These are phyloP conservation scores for Synaphobranchus kaupii DNA, from an alignment of 2,797 vertebrate genomes.

Conservation along the genomic window DNA sequence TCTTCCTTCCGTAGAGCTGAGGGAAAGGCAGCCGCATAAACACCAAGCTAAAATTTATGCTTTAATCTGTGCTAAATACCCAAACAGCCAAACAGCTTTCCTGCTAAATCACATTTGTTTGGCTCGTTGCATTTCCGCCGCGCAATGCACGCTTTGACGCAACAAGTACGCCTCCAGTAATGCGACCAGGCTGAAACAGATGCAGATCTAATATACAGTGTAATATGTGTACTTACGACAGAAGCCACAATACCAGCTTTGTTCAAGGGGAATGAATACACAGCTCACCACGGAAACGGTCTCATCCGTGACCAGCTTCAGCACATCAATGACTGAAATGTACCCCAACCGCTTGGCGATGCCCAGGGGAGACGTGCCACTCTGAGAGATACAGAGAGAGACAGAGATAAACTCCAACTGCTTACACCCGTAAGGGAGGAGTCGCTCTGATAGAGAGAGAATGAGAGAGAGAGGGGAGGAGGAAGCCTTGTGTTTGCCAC, in stretches of 20 bases:
- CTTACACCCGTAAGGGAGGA: not conserved
- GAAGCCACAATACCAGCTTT: constrained; percentile 23
- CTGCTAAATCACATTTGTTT: not conserved
- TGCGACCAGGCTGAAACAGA: constrained; percentile 23
- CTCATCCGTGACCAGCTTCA: constrained; percentile 93
- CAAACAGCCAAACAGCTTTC: not conserved
- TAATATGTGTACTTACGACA: constrained; percentile 24
- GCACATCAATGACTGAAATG: constrained; percentile 95
- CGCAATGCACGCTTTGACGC: not conserved
- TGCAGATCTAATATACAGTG: not conserved
- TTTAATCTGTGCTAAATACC: not conserved
- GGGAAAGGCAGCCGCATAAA: not conserved
- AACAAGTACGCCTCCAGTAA: not conserved
- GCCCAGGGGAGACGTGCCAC: constrained; percentile 91
- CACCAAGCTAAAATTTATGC: not conserved
- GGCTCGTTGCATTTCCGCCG: not conserved
- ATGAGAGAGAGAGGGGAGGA: not conserved
- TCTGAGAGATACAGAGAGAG: constrained; percentile 64
- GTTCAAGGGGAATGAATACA: not conserved
- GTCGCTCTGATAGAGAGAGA: not conserved
- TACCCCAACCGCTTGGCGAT: constrained; percentile 94
- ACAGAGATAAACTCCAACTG: not conserved
- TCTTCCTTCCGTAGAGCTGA: not conserved
- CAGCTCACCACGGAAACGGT: constrained; percentile 78
- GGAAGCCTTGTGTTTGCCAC: not conserved